Evolutionary conservation across 2,113 vertebrate species (phyloP).

Genomic region (Apodemus sylvaticus): DNA sequence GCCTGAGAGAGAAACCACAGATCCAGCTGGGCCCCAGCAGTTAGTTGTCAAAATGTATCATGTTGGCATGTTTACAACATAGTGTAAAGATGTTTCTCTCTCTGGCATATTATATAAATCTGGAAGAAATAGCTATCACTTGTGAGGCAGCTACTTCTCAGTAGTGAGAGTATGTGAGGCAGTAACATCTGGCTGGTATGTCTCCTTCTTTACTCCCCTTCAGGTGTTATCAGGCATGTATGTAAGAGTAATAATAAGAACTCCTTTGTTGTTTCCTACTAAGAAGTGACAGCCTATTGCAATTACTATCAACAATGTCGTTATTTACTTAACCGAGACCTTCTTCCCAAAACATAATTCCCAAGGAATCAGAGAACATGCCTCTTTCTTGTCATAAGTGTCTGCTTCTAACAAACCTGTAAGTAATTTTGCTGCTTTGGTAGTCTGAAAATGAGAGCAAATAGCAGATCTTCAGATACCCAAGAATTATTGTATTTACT

Average conservation of each 20-base stretch:
- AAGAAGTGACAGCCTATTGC: not conserved
- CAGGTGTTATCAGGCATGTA: not conserved
- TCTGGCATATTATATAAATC: not conserved
- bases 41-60: not conserved
- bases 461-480: not conserved
- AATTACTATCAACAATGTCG: not conserved
- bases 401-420: not conserved
- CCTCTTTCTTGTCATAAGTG: not conserved
- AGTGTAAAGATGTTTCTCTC: not conserved
- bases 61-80: not conserved
- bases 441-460: not conserved
- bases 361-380: not conserved
- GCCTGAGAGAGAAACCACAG: not conserved
- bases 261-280: not conserved
- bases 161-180: no score
- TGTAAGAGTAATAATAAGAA: not conserved
- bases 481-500: not conserved
- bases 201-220: slow-evolving; percentile 6
- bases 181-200: not conserved
- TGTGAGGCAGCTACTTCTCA: not conserved
- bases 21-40: not conserved
- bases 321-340: not conserved
- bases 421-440: not conserved
- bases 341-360: not conserved
- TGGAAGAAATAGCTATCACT: not conserved